Percentiles rank a stretch among this genome's conserved stretches.
Conservation (phyloP, 2,888 invertebrate genomes). For the Leptogaster cylindrica region DNA sequence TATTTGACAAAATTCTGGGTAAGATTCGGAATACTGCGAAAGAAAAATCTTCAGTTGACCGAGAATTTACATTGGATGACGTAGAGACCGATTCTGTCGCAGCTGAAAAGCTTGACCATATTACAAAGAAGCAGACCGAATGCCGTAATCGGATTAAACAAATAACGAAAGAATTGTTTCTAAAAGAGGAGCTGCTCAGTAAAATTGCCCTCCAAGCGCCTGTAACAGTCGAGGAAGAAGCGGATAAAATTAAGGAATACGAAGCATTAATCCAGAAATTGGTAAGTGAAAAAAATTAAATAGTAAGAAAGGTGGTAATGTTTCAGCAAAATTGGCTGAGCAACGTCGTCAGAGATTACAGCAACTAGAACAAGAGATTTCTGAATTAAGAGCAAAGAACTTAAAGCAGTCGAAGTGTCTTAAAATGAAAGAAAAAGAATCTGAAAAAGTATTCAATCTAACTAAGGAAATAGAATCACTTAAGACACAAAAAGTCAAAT, state of each 20-base stretch:
- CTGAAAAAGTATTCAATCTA: slow-evolving; percentile 75
- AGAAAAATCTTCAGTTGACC: too few species aligned
- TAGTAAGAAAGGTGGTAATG: slow-evolving; percentile 66
- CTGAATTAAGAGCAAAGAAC: slow-evolving; percentile 74
- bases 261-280: slow-evolving; percentile 73
- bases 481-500: slow-evolving; percentile 81
- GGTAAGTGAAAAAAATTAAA: slow-evolving; percentile 77
- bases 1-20: slow-evolving; percentile 51
- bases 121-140: slow-evolving; percentile 64
- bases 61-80: slow-evolving; percentile 30
- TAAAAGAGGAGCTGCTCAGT: slow-evolving; percentile 59
- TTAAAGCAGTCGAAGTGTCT: slow-evolving; percentile 70
- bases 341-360: slow-evolving; percentile 79
- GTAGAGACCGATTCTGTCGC: slow-evolving; percentile 16
- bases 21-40: too few species aligned
- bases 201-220: slow-evolving; percentile 55
- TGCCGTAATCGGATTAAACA: slow-evolving; percentile 73
- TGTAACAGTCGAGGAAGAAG: slow-evolving; percentile 51
- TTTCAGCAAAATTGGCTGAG: slow-evolving; percentile 71
- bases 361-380: slow-evolving; percentile 76
- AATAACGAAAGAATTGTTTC: slow-evolving; percentile 62
- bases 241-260: slow-evolving; percentile 70
- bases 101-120: slow-evolving; percentile 64
- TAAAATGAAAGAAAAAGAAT: slow-evolving; percentile 82
- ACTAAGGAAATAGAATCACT: slow-evolving; percentile 76